phyloP scores from a whole-genome alignment of 2,888 invertebrate genomes.

The Neuroscelio doddi region DNA sequence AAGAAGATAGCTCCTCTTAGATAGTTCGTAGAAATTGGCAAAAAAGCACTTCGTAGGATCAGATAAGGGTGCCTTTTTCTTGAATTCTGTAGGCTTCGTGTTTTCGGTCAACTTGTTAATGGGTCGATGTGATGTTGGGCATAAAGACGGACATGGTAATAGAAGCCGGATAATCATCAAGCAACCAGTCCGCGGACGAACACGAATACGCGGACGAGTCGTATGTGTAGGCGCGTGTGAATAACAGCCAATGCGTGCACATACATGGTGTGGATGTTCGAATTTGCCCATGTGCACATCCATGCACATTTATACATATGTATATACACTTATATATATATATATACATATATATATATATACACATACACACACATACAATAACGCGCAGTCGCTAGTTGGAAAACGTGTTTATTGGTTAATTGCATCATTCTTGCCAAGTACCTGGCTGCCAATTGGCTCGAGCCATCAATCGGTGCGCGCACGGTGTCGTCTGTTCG shows the following conservation, averaged over 20 bases:
- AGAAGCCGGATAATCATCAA: conserved; percentile 37
- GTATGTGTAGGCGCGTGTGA: conserved; percentile 8
- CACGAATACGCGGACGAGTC: conserved; percentile 15
- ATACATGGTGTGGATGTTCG: conserved; percentile 19
- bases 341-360: conserved; percentile 10
- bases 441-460: conserved; percentile 59
- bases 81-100: conserved; percentile 16
- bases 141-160: conserved; percentile 28
- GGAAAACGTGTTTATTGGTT: conserved; percentile 67
- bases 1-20: no score
- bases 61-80: conserved; percentile 10
- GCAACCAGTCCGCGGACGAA: conserved; percentile 22
- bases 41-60: neutral
- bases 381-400: conserved; percentile 40
- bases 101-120: conserved; percentile 35
- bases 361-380: conserved; percentile 14
- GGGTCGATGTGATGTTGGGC: conserved; percentile 24
- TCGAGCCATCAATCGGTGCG: conserved; percentile 57
- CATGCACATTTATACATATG: no score
- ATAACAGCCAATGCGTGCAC: conserved; percentile 13
- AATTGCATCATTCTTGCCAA: conserved; percentile 69
- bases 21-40: no score
- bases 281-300: conserved; percentile 15
- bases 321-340: no score
- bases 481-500: conserved; percentile 35